Percentiles rank a stretch among this genome's conserved stretches.
Evolutionary conservation across 2,797 vertebrate species (phyloP).

Genomic region (Myotis planiceps): DNA sequence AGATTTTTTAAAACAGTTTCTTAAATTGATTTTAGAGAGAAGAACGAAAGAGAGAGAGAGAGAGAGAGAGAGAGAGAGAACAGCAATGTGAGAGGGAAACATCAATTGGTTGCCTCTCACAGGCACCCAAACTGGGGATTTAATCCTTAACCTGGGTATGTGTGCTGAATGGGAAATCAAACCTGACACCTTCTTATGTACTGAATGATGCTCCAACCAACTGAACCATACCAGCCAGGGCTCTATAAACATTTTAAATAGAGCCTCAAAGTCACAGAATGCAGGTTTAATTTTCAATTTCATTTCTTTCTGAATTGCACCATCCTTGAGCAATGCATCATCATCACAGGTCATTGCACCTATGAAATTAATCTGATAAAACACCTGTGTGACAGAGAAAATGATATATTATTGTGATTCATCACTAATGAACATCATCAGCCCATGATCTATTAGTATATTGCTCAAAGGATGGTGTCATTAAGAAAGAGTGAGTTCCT

Average conservation of each 20-base stretch:
- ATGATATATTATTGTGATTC: constrained; percentile 85
- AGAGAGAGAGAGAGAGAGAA: background rate
- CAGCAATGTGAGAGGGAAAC: background rate
- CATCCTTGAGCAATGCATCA: constrained; percentile 78
- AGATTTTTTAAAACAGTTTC: background rate
- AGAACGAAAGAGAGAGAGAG: background rate
- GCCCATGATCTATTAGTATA: constrained; percentile 80
- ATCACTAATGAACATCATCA: constrained; percentile 84
- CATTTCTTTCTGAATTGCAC: constrained; percentile 79
- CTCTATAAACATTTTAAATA: background rate
- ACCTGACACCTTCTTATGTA: background rate
- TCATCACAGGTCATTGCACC: constrained; percentile 74
- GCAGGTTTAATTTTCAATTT: constrained; percentile 70
- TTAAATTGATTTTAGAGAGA: background rate
- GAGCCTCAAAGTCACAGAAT: constrained; percentile 53
- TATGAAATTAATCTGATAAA: constrained; percentile 85
- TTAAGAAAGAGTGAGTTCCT: constrained; percentile 75
- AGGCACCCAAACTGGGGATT: background rate
- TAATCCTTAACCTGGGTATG: background rate
- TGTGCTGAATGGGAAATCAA: background rate
- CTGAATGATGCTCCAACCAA: background rate
- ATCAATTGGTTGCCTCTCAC: background rate
- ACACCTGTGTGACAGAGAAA: constrained; percentile 83
- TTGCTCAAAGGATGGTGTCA: constrained; percentile 74
- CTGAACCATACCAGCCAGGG: background rate